Percentiles rank a stretch among this genome's conserved stretches.
Conservation (phyloP, 2,888 invertebrate species). For the Rhogogaster chlorosoma region DNA sequence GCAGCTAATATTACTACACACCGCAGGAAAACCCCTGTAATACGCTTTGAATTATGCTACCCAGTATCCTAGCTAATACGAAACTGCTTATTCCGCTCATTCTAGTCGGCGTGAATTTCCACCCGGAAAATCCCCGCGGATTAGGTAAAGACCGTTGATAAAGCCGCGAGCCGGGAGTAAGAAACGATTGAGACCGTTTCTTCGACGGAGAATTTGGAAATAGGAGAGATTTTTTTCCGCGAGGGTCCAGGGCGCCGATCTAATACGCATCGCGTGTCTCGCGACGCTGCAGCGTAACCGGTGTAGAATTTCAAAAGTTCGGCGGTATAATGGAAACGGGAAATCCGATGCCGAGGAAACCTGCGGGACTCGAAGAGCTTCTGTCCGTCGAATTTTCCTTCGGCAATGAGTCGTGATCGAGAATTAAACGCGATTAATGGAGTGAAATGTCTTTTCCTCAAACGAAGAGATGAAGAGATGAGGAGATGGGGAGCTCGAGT, state of each 20-base stretch:
- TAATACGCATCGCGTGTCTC: background rate
- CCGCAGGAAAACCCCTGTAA: slow-evolving; percentile 10
- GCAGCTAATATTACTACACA: slow-evolving; percentile 60
- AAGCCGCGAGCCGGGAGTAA: background rate
- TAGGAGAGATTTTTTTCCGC: background rate
- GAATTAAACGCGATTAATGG: background rate
- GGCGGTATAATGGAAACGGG: slow-evolving; percentile 28
- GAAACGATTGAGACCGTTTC: background rate
- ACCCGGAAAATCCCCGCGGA: background rate
- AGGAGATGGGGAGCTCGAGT: background rate
- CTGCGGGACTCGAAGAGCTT: background rate
- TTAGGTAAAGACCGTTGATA: background rate
- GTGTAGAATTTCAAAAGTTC: slow-evolving; percentile 56
- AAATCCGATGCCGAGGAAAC: slow-evolving; percentile 45
- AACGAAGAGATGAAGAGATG: background rate
- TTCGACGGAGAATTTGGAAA: background rate
- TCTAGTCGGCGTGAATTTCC: background rate
- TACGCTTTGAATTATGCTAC: slow-evolving; percentile 34
- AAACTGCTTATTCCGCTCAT: slow-evolving; percentile 3
- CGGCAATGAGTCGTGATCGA: background rate
- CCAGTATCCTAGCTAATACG: background rate
- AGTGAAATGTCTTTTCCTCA: too few species aligned
- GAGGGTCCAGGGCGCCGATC: background rate
- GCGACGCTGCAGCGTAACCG: background rate
- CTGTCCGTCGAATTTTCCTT: too few species aligned